Conservation (phyloP, 2,888 invertebrate genomes). For the Eristalis tenax region DNA sequence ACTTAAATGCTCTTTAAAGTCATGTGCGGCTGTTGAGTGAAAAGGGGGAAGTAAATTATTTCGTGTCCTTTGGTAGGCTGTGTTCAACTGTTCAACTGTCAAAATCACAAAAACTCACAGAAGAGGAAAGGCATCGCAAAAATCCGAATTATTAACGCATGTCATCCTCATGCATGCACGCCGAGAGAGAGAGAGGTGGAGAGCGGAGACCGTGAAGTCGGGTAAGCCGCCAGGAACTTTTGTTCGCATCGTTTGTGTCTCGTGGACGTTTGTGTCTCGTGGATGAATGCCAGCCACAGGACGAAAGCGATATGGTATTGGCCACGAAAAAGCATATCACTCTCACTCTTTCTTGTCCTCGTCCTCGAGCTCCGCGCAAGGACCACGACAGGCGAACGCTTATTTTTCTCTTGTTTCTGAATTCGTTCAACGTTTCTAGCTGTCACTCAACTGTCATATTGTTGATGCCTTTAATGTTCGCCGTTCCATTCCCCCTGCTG, state of each 20-base stretch:
- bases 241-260: not conserved
- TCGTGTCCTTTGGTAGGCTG: conserved; percentile 32
- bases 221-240: not conserved
- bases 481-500: not conserved
- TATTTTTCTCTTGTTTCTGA: not conserved
- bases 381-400: not conserved
- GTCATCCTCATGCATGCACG: conserved; percentile 37
- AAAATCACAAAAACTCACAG: conserved; percentile 9
- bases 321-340: conserved; percentile 14
- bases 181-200: not conserved
- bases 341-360: not conserved
- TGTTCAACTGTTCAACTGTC: conserved; percentile 26
- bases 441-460: conserved; percentile 57
- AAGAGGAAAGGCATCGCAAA: conserved; percentile 4
- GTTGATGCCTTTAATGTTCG: conserved; percentile 29
- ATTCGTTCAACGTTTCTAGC: conserved; percentile 36
- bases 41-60: conserved; percentile 24
- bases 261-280: not conserved
- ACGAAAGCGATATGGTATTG: conserved; percentile 33
- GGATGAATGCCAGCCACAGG: conserved; percentile 36
- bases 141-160: conserved; percentile 53
- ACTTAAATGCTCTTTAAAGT: not conserved
- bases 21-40: not conserved
- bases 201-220: not conserved
- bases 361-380: not conserved